These are phyloP conservation scores for Helarctos malayanus DNA, from an alignment of 2,797 vertebrate genomes.

Conservation along the genomic window DNA sequence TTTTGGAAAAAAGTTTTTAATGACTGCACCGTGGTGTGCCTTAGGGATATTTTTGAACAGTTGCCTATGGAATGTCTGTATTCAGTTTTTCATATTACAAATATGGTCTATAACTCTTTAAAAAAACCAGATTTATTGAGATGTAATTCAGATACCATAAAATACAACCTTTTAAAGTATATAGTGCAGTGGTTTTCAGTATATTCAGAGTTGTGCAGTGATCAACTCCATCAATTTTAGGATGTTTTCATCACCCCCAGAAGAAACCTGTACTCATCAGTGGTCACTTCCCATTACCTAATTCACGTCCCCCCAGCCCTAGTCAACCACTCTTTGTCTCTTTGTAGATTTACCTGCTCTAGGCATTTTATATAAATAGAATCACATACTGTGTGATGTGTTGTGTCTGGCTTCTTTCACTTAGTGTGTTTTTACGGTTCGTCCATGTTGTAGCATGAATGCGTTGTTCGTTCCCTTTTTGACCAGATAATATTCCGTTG, in stretches of 20 bases:
- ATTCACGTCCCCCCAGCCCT: too few relatives aligned
- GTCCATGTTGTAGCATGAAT: background rate
- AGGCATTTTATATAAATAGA: background rate
- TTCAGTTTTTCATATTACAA: conserved; percentile 1
- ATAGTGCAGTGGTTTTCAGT: background rate
- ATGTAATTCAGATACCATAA: background rate
- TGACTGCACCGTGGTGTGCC: background rate
- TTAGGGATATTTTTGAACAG: background rate
- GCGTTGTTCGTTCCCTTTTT: background rate
- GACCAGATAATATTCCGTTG: background rate
- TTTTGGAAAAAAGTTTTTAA: background rate
- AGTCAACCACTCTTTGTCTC: background rate
- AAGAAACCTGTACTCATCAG: background rate
- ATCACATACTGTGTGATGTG: background rate
- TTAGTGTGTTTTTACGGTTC: background rate
- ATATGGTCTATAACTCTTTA: background rate
- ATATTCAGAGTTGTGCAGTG: background rate
- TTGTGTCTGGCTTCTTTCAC: background rate
- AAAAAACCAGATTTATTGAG: background rate
- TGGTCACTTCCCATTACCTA: background rate
- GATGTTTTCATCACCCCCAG: background rate
- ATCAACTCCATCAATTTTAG: background rate
- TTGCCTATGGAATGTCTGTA: background rate
- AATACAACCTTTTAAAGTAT: background rate
- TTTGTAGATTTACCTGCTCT: background rate